A percentile compares a stretch with the other conserved stretches of the same genome.
These are phyloP conservation scores for Caligus rogercresseyi DNA, from an alignment of 1,140 invertebrate species.

Conservation along the genomic window DNA sequence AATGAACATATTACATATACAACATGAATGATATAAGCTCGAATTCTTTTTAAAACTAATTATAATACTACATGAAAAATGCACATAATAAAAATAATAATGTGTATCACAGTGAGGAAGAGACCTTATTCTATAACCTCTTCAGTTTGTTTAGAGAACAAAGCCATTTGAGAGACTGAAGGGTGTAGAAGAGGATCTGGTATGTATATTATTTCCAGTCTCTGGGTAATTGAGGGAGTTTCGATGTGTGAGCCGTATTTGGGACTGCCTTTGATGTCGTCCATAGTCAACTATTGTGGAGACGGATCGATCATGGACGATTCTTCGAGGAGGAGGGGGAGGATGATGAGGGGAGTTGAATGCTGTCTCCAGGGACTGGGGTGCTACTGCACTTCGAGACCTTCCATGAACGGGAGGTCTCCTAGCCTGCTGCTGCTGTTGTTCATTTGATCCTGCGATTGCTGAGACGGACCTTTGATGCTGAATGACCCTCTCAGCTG, in stretches of 20 bases:
- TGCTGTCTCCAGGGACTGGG: not conserved
- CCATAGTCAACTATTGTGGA: not conserved
- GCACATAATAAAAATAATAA: no score
- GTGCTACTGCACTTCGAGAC: not conserved
- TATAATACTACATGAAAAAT: no score
- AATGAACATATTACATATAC: no score
- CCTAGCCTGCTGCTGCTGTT: no score
- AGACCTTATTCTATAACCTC: not conserved
- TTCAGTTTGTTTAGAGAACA: not conserved
- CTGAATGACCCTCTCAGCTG: not conserved
- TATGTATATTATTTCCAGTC: no score
- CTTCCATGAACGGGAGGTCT: not conserved
- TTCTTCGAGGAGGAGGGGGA: not conserved
- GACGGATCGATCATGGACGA: not conserved
- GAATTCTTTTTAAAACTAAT: no score
- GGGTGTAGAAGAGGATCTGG: not conserved
- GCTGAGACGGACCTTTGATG: not conserved
- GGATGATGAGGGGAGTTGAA: not conserved
- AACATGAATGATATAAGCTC: no score
- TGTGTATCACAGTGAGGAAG: no score
- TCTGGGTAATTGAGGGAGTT: not conserved
- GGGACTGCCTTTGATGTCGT: not conserved
- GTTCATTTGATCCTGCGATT: not conserved
- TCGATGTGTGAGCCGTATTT: not conserved
- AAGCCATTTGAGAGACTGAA: not conserved